Conservation (phyloP, 2,888 invertebrate species). For the Portevinia maculata region DNA sequence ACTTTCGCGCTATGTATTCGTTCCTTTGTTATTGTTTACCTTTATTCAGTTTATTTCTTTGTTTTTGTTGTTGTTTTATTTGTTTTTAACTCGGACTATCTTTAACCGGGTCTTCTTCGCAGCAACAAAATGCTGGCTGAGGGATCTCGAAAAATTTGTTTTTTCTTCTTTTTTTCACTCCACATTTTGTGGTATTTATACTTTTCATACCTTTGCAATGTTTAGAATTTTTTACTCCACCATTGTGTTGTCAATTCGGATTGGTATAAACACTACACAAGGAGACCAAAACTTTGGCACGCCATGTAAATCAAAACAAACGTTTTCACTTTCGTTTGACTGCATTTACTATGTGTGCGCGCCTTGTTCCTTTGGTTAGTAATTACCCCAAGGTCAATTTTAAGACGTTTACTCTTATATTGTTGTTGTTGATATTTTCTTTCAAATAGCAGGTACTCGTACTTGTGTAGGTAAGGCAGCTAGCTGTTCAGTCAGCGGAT, state of each 20-base stretch:
- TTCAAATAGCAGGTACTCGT: conserved; percentile 12
- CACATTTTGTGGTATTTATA: conserved; percentile 41
- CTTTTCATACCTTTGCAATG: conserved; percentile 23
- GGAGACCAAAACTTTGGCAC: conserved; percentile 24
- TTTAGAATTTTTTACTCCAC: conserved; percentile 39
- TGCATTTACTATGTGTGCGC: conserved; percentile 53
- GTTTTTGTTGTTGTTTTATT: too few species aligned
- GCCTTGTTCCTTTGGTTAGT: conserved; percentile 64
- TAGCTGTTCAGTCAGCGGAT: conserved; percentile 53
- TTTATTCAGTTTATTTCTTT: conserved; percentile 17
- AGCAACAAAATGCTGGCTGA: neutral
- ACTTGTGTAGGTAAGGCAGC: too few species aligned
- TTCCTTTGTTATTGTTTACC: conserved; percentile 66
- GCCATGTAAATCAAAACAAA: conserved; percentile 57
- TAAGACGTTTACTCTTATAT: conserved; percentile 68
- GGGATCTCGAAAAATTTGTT: conserved; percentile 38
- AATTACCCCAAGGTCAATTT: conserved; percentile 73
- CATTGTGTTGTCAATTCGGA: conserved; percentile 49
- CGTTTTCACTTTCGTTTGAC: conserved; percentile 70
- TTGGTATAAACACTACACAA: conserved; percentile 16
- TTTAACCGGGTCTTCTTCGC: conserved; percentile 22
- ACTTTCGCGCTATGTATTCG: conserved; percentile 48
- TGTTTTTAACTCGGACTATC: conserved; percentile 6
- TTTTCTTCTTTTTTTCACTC: conserved; percentile 1
- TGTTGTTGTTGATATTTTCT: conserved; percentile 36